Evolutionary conservation across 2,888 invertebrate species (phyloP).

Genomic region (Augochlorella aurata): DNA sequence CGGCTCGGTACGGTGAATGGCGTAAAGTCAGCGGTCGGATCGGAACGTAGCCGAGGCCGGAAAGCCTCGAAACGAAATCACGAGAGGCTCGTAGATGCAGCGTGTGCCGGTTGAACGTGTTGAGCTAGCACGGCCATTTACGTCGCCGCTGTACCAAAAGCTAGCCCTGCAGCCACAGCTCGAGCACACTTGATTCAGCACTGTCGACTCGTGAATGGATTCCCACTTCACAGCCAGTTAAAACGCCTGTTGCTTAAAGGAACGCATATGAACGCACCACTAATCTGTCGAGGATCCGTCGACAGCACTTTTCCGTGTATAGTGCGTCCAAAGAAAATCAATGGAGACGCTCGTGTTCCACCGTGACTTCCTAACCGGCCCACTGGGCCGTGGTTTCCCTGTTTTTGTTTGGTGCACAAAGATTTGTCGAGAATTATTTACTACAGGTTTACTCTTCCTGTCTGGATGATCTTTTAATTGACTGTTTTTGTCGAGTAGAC

Average conservation of each 20-base stretch:
- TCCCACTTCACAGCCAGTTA: constrained; percentile 69
- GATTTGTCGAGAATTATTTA: no score
- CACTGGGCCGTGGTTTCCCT: no score
- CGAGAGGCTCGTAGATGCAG: constrained; percentile 44
- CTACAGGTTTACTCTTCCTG: no score
- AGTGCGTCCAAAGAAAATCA: background rate
- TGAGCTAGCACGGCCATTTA: constrained; percentile 63
- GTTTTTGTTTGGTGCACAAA: no score
- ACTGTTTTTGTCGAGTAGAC: no score
- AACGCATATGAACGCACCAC: constrained; percentile 55
- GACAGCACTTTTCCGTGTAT: background rate
- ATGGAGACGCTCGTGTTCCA: background rate
- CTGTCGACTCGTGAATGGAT: constrained; percentile 72
- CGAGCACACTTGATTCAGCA: constrained; percentile 69
- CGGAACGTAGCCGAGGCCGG: constrained; percentile 21
- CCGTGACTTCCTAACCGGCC: no score
- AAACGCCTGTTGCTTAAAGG: constrained; percentile 70
- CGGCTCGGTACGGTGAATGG: constrained; percentile 35
- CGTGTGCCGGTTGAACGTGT: constrained; percentile 50
- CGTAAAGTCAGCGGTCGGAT: constrained; percentile 46
- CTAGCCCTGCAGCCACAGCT: constrained; percentile 61
- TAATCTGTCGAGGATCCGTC: constrained; percentile 34
- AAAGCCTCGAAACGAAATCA: constrained; percentile 54
- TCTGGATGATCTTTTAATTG: no score
- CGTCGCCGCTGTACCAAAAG: constrained; percentile 63